Percentiles rank a stretch among this genome's conserved stretches.
Conservation (phyloP, 1,140 invertebrate species). For the Pseudomyrmex pallidus region DNA sequence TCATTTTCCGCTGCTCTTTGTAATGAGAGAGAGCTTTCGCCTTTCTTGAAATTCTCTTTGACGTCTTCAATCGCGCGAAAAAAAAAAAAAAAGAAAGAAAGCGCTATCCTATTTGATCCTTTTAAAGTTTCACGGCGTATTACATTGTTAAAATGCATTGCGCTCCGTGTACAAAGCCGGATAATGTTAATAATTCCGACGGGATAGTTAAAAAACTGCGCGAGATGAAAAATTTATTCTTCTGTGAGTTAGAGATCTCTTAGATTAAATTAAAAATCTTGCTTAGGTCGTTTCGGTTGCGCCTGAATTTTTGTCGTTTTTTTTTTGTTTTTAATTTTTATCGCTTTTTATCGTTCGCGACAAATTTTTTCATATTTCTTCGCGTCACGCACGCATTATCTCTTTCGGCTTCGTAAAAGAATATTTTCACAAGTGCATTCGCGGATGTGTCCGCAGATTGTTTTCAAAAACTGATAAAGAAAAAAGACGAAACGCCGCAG, state of each 20-base stretch:
- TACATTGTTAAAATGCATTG: slow-evolving; percentile 15
- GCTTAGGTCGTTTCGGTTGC: too few relatives aligned
- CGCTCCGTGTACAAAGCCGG: slow-evolving; percentile 11
- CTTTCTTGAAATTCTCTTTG: not conserved
- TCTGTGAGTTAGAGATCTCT: not conserved
- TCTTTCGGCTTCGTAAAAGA: too few relatives aligned
- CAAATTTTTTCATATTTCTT: too few relatives aligned
- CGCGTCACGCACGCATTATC: too few relatives aligned
- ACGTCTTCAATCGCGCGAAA: slow-evolving; percentile 16
- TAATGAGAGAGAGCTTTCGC: not conserved
- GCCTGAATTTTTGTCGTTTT: too few relatives aligned
- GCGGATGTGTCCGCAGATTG: too few relatives aligned
- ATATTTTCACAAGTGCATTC: too few relatives aligned
- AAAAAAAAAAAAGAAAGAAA: not conserved
- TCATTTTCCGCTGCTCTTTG: too few relatives aligned
- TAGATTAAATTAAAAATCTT: not conserved
- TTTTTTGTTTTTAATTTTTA: too few relatives aligned
- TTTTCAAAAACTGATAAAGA: too few relatives aligned
- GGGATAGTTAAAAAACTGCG: not conserved
- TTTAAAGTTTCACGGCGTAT: slow-evolving; percentile 24
- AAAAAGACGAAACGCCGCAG: too few relatives aligned
- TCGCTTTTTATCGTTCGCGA: too few relatives aligned
- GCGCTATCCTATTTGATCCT: not conserved
- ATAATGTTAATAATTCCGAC: slow-evolving; percentile 1
- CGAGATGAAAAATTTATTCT: not conserved